phyloP scores from a whole-genome alignment of 2,888 invertebrate genomes.

The Drosophila nr. perissopoda region DNA sequence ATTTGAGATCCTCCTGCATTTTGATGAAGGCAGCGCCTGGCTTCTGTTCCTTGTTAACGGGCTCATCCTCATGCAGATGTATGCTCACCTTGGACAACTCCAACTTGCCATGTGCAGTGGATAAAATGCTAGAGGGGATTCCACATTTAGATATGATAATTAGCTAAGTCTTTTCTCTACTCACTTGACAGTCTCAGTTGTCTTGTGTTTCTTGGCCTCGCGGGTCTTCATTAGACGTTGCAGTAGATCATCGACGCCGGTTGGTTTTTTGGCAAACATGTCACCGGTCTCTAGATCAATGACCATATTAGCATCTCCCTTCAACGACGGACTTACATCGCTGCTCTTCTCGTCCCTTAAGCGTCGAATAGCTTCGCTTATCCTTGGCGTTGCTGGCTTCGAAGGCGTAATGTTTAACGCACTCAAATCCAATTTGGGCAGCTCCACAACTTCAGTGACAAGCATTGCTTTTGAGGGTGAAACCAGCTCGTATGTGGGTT shows the following conservation, averaged over 20 bases:
- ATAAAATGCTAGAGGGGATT: constrained; percentile 83
- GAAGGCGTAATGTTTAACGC: constrained; percentile 63
- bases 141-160: not conserved
- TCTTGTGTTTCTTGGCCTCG: constrained; percentile 86
- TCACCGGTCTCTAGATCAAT: constrained; percentile 88
- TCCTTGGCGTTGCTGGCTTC: constrained; percentile 54
- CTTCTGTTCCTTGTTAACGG: constrained; percentile 84
- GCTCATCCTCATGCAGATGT: constrained; percentile 72
- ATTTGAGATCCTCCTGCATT: constrained; percentile 89
- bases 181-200: constrained; percentile 86
- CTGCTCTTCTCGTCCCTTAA: constrained; percentile 62
- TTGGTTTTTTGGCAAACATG: constrained; percentile 84
- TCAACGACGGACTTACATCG: constrained; percentile 86
- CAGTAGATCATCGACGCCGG: constrained; percentile 89
- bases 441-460: constrained; percentile 69
- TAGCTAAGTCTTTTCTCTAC: not conserved
- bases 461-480: constrained; percentile 46
- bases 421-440: constrained; percentile 77
- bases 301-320: constrained; percentile 86
- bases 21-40: constrained; percentile 90
- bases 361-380: constrained; percentile 68
- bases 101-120: constrained; percentile 85
- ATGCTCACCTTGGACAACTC: constrained; percentile 83
- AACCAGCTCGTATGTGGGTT: not conserved
- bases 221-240: constrained; percentile 90